Evolutionary conservation across 2,888 invertebrate genomes (phyloP).

Genomic region (Drosophila mettleri): DNA sequence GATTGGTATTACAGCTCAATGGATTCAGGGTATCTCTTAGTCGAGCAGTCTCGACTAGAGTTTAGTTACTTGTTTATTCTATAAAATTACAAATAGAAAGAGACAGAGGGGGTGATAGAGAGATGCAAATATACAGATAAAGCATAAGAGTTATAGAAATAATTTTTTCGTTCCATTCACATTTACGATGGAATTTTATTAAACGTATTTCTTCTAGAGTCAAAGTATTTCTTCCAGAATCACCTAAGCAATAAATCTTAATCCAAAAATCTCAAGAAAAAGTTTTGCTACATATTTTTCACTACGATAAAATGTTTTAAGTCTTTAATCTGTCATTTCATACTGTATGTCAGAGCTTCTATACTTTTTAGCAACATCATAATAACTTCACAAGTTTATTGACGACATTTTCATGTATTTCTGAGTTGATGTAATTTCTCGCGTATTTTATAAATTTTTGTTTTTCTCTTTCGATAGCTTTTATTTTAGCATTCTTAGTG

Average conservation of each 20-base stretch:
- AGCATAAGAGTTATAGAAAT: no score
- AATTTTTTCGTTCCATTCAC: no score
- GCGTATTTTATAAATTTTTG: constrained; percentile 21
- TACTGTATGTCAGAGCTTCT: not conserved
- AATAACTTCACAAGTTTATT: constrained; percentile 30
- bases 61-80: no score
- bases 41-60: no score
- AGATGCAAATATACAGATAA: no score
- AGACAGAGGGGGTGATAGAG: no score
- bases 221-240: not conserved
- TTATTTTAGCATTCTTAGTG: constrained; percentile 50
- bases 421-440: constrained; percentile 32
- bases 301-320: not conserved
- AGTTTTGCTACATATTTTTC: not conserved
- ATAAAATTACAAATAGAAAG: no score
- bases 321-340: not conserved
- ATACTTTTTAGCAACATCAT: constrained; percentile 23
- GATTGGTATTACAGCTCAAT: no score
- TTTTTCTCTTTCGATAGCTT: constrained; percentile 20
- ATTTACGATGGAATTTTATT: no score
- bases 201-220: no score
- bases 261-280: not conserved
- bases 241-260: not conserved
- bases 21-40: no score
- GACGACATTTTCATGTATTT: constrained; percentile 27